A percentile compares a stretch with the other conserved stretches of the same genome.
Evolutionary conservation across 1,140 invertebrate genomes (phyloP).

Genomic region (Asobara japonica): DNA sequence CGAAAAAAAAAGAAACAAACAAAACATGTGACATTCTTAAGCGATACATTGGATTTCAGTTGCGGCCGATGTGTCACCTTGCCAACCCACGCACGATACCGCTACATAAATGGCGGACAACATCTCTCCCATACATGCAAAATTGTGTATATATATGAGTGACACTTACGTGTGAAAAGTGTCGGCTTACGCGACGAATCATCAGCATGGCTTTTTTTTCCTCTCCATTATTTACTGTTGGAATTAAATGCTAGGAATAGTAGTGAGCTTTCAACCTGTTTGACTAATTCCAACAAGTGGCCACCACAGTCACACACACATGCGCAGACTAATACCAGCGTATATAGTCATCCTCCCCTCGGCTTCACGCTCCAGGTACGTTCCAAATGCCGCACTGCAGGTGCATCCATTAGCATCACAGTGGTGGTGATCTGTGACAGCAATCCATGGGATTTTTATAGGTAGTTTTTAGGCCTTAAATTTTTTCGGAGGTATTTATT

Average conservation of each 20-base stretch:
- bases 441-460: neutral
- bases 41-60: neutral
- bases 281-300: neutral
- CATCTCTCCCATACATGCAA: neutral
- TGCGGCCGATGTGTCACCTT: slow-evolving; percentile 45
- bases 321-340: neutral
- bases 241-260: slow-evolving; percentile 2
- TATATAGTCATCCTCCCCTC: neutral
- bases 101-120: slow-evolving; percentile 48
- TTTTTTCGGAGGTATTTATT: neutral
- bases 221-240: slow-evolving; percentile 16
- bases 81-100: slow-evolving; percentile 51
- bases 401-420: slow-evolving; percentile 21
- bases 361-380: slow-evolving; percentile 16
- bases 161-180: neutral
- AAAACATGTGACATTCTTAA: neutral
- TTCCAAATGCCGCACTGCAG: slow-evolving; percentile 30
- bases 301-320: neutral
- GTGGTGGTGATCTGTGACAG: slow-evolving; percentile 4
- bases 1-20: too few species aligned
- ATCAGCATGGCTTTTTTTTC: neutral
- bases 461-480: neutral
- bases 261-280: slow-evolving; percentile 4
- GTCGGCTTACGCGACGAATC: neutral
- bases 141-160: slow-evolving; percentile 21